Percentiles rank a stretch among this genome's conserved stretches.
phyloP scores from a whole-genome alignment of 2,888 invertebrate genomes.

The Drosophila imparisetae region DNA sequence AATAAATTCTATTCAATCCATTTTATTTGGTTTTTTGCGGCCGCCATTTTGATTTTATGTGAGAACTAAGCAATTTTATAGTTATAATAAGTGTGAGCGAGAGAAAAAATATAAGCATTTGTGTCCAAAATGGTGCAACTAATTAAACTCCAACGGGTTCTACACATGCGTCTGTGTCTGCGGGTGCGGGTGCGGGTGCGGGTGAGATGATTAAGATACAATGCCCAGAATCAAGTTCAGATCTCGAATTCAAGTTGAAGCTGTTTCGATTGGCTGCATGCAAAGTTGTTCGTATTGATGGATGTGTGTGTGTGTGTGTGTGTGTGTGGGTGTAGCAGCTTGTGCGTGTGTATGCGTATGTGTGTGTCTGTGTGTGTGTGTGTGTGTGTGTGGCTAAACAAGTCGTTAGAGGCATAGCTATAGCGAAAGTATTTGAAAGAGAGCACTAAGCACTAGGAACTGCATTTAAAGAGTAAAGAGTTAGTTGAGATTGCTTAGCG shows the following conservation, averaged over 20 bases:
- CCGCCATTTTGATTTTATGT: conserved; percentile 20
- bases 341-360: conserved; percentile 16
- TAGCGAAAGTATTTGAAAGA: conserved; percentile 30
- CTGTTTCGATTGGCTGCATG: conserved; percentile 52
- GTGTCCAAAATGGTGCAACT: conserved; percentile 16
- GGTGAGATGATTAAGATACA: conserved; percentile 24
- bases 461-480: conserved; percentile 20
- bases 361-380: conserved; percentile 9
- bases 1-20: neutral
- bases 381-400: conserved; percentile 38
- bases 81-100: neutral
- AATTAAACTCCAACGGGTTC: conserved; percentile 5
- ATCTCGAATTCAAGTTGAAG: conserved; percentile 47
- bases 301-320: conserved; percentile 13
- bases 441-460: conserved; percentile 50
- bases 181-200: conserved; percentile 28
- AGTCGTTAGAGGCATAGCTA: conserved; percentile 59
- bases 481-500: conserved; percentile 25
- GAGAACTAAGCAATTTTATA: neutral
- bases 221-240: conserved; percentile 39
- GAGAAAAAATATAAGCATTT: neutral
- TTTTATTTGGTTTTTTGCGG: neutral
- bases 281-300: conserved; percentile 32
- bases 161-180: conserved; percentile 37
- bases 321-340: conserved; percentile 26